Evolutionary conservation across 2,888 invertebrate genomes (phyloP), one percentile per base, ranked within the genome.

Genomic region (Orthosia incerta): DNA sequence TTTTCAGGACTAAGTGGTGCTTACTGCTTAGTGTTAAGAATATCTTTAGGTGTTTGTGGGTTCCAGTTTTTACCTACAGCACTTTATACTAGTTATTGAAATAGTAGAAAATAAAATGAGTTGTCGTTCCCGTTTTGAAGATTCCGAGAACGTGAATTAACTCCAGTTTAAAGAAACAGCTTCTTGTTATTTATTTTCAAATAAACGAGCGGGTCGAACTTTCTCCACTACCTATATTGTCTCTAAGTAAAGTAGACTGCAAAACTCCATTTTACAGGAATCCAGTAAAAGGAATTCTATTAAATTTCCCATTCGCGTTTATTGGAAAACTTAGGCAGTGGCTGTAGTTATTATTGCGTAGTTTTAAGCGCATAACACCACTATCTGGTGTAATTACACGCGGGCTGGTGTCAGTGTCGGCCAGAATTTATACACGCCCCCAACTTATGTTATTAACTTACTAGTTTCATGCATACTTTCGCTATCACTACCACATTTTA

Each of bases 381-480:
- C 92, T 91, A 93, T 93, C 92, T 89, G 89, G 89, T 91, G 93
- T 95, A 95, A 95, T 95, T 94, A 95, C 91, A 90, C 86, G 88
- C 88, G 88, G 79, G 86, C 76, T 87, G 80, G 87, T 83, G 79
- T 79, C 79, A 77, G 77, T 81, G 89, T 90, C 87, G 87, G 87
- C 80, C 78, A 91, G 91, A 92, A 94, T 94, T 94, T 92, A 91
- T 92, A 91, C 91, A 90, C 90, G 86, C 88, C 88, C 83, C 87
- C 89, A 94, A 94, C 93, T 94, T 94, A 89, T 87, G 93, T 93
- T 94, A 94, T 94, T 94, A 94, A 94, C 91, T 91, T 89, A 89
- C 92, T 90, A 90, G 90, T 90, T 88, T 87, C 79, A 84, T 88
- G 90, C 89, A 92, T 91, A 91, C 91, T 91, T 91, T 90, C 89